Conservation (phyloP, 2,113 vertebrate species). For the Plecturocebus donacophilus region DNA sequence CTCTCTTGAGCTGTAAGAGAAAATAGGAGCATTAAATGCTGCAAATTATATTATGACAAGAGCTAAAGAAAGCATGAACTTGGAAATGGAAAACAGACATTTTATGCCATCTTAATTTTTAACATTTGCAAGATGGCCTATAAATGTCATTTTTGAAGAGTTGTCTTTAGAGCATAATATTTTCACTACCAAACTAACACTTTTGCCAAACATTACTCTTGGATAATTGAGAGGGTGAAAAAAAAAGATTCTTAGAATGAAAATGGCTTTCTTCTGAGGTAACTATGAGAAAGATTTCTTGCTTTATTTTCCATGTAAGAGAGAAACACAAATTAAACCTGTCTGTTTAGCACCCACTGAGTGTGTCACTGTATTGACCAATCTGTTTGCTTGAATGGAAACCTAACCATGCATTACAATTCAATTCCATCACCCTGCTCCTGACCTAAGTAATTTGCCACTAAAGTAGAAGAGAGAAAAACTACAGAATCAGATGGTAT, state of each 20-base stretch:
- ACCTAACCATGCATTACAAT: not conserved
- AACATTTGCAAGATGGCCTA: slow-evolving; percentile 4
- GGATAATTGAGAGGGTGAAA: not conserved
- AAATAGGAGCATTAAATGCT: not conserved
- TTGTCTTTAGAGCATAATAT: slow-evolving; percentile 35
- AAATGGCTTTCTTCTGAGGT: slow-evolving; percentile 44
- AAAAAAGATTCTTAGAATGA: not conserved
- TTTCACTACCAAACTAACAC: slow-evolving; percentile 57
- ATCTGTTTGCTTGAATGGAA: not conserved
- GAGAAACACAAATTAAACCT: slow-evolving; percentile 41
- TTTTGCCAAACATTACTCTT: slow-evolving; percentile 6
- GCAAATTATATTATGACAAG: not conserved
- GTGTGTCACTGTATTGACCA: not conserved
- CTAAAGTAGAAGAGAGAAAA: not conserved
- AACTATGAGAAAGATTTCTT: not conserved
- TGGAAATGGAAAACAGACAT: slow-evolving; percentile 48
- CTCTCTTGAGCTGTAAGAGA: not conserved
- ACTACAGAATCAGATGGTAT: not conserved
- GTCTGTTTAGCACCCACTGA: not conserved
- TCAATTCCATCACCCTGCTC: not conserved
- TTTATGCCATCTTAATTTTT: slow-evolving; percentile 60
- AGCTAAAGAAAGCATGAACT: not conserved
- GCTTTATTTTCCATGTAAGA: slow-evolving; percentile 67
- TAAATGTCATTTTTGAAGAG: slow-evolving; percentile 58
- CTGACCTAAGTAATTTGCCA: not conserved